Conservation (phyloP, 2,113 vertebrate species). For the Pandion haliaetus region DNA sequence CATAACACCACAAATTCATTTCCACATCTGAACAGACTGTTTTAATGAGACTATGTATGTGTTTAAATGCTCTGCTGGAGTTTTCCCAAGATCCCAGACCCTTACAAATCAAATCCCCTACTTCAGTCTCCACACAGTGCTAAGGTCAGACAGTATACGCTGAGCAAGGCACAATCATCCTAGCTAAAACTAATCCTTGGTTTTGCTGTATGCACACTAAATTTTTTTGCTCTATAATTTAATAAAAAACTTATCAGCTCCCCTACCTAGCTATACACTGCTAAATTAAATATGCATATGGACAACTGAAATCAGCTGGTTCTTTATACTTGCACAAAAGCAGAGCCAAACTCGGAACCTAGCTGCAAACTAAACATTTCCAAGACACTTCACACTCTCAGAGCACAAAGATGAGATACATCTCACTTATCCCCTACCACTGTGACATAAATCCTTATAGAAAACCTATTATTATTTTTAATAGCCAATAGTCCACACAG, state of each 20-base stretch:
- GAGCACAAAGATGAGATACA: not conserved
- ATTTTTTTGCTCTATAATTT: not conserved
- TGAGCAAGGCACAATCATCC: not conserved
- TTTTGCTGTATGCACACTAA: not conserved
- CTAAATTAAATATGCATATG: not conserved
- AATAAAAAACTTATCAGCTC: too few relatives aligned
- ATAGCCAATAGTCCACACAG: not conserved
- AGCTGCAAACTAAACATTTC: not conserved
- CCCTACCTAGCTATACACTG: not conserved
- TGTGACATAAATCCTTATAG: not conserved
- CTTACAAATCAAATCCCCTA: not conserved
- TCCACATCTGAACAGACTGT: not conserved
- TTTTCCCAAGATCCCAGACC: not conserved
- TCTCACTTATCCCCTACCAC: not conserved
- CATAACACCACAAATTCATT: not conserved
- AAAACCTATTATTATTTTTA: not conserved
- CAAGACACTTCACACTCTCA: too few relatives aligned
- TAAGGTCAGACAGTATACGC: not conserved
- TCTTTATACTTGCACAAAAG: accelerated
- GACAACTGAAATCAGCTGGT: not conserved
- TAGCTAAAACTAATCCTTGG: not conserved
- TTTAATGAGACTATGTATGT: not conserved
- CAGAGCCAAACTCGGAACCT: not conserved
- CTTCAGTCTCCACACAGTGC: not conserved
- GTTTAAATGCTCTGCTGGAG: not conserved